A percentile compares a stretch with the other conserved stretches of the same genome.
Conservation (phyloP, 2,113 vertebrate genomes). For the Panurus biarmicus region DNA sequence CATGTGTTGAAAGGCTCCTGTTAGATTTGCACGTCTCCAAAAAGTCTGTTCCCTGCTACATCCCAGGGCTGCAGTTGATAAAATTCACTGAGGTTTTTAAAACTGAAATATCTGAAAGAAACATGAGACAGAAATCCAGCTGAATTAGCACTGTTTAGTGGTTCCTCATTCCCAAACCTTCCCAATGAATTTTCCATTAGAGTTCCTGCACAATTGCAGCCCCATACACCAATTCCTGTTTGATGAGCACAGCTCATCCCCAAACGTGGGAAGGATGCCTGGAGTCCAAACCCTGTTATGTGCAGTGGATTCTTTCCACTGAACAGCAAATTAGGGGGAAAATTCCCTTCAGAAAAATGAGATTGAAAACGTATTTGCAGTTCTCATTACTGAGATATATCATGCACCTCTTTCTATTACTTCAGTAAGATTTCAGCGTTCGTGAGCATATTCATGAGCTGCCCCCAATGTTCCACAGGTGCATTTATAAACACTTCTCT, state of each 20-base stretch:
- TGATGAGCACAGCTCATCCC: neutral
- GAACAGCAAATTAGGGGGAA: neutral
- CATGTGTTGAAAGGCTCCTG: neutral
- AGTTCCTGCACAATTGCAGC: neutral
- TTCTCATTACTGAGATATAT: neutral
- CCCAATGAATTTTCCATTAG: neutral
- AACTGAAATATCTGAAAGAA: neutral
- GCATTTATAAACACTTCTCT: neutral
- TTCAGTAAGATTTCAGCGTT: neutral
- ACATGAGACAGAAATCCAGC: neutral
- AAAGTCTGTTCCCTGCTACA: neutral
- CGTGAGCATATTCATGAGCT: neutral
- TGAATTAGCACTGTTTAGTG: neutral
- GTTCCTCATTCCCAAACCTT: neutral
- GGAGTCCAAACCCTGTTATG: neutral
- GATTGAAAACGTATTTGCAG: neutral
- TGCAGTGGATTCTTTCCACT: neutral
- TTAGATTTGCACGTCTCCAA: neutral
- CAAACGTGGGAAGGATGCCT: neutral
- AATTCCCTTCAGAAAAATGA: neutral
- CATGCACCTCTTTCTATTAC: neutral
- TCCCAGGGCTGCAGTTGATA: neutral
- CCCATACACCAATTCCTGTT: neutral
- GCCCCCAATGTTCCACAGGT: neutral
- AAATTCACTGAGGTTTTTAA: neutral